A percentile compares a stretch with the other conserved stretches of the same genome.
phyloP scores from a whole-genome alignment of 2,113 vertebrate genomes.

The Phylloscopus whistleri region DNA sequence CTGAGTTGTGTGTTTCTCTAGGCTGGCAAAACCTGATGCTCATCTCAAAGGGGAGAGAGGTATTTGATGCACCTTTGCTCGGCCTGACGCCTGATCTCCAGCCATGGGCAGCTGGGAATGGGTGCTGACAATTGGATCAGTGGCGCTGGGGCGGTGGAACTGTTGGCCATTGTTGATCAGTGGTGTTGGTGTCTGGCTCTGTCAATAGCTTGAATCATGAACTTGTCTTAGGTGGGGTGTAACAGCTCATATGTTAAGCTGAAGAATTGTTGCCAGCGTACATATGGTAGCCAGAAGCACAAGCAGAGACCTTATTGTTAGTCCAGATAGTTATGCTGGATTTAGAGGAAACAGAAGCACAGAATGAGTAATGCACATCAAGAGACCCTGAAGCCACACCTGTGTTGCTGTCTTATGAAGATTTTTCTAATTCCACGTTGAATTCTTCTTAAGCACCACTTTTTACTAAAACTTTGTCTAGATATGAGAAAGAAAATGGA shows the following conservation, averaged over 20 bases:
- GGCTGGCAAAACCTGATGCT: neutral
- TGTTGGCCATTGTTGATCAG: neutral
- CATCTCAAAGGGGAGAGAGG: neutral
- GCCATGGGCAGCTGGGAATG: neutral
- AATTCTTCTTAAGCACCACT: neutral
- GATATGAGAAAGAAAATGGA: neutral
- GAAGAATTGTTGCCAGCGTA: neutral
- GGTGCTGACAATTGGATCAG: neutral
- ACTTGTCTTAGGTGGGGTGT: neutral
- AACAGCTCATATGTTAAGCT: neutral
- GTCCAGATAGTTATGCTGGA: neutral
- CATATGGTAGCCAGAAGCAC: neutral
- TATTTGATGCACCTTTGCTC: neutral
- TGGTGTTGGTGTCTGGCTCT: neutral
- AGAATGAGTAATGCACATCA: neutral
- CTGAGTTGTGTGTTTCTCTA: neutral
- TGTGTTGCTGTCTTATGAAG: neutral
- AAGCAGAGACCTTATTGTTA: neutral
- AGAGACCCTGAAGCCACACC: neutral
- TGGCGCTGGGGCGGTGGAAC: rapidly evolving
- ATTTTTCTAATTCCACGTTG: neutral
- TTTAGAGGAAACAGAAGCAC: neutral
- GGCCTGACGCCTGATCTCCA: neutral
- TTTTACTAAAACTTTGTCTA: neutral
- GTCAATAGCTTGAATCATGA: neutral